A percentile compares a stretch with the other conserved stretches of the same genome.
Conservation (phyloP, 2,888 invertebrate genomes). For the Synanthedon tipuliformis region DNA sequence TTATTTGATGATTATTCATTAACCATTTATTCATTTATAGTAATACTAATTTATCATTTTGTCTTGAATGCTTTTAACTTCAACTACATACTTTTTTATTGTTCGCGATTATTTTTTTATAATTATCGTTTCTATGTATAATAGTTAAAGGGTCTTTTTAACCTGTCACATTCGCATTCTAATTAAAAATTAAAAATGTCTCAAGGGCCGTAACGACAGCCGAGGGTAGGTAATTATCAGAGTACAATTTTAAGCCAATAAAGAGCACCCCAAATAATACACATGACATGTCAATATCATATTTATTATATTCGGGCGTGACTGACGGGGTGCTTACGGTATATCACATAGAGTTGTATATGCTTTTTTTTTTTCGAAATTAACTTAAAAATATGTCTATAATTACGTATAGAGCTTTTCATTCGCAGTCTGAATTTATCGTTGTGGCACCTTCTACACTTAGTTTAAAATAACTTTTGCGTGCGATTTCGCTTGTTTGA, state of each 20-base stretch:
- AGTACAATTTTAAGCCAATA: conserved; percentile 68
- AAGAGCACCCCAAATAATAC: conserved; percentile 51
- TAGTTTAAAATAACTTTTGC: too few species aligned
- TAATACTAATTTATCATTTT: background rate
- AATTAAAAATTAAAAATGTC: too few species aligned
- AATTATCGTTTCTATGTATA: too few species aligned
- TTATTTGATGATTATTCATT: too few species aligned
- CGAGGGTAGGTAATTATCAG: conserved; percentile 55
- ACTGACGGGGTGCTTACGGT: conserved; percentile 18
- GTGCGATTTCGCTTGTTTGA: too few species aligned
- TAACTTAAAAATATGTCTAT: too few species aligned
- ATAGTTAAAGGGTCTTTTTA: too few species aligned
- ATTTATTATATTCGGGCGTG: conserved; percentile 47
- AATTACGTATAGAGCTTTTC: too few species aligned
- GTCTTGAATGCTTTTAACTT: background rate
- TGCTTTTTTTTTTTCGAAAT: background rate
- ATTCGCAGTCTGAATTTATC: too few species aligned
- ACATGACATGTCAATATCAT: conserved; percentile 59
- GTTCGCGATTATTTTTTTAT: background rate
- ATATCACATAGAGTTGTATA: conserved; percentile 22
- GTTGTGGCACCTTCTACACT: too few species aligned
- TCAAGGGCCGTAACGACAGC: background rate
- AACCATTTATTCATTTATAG: too few species aligned
- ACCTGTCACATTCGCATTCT: too few species aligned
- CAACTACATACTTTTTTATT: background rate